These are phyloP conservation scores for Haliaeetus leucogaster DNA, from an alignment of 2,113 vertebrate genomes.

Conservation along the genomic window DNA sequence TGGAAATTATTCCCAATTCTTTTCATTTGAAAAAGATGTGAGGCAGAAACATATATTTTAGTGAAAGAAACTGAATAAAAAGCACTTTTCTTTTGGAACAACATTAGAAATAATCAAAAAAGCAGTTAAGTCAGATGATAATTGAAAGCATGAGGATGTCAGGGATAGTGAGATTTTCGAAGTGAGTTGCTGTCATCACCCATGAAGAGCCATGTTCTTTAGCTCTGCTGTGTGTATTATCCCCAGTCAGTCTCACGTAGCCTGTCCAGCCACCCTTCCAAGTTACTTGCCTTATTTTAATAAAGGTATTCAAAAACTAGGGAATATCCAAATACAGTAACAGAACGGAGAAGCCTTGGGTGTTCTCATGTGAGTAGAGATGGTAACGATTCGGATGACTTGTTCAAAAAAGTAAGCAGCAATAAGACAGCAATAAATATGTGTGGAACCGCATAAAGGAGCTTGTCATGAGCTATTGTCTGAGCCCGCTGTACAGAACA, in stretches of 20 bases:
- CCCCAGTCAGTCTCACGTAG: background rate
- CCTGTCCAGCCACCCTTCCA: background rate
- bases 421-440: background rate
- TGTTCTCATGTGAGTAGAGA: background rate
- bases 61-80: background rate
- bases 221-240: background rate
- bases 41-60: background rate
- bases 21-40: background rate
- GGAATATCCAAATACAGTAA: background rate
- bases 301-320: background rate
- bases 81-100: background rate
- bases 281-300: background rate
- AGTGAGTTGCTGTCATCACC: background rate
- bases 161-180: background rate
- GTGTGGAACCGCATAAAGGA: background rate
- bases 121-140: background rate
- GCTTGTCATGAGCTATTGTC: background rate
- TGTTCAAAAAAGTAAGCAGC: background rate
- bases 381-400: background rate
- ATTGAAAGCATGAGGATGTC: background rate
- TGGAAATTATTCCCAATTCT: background rate
- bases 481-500: background rate
- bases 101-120: background rate
- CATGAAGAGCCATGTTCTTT: background rate
- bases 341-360: background rate